phyloP scores from a whole-genome alignment of 2,888 invertebrate genomes.

The Drosophila macrospina region DNA sequence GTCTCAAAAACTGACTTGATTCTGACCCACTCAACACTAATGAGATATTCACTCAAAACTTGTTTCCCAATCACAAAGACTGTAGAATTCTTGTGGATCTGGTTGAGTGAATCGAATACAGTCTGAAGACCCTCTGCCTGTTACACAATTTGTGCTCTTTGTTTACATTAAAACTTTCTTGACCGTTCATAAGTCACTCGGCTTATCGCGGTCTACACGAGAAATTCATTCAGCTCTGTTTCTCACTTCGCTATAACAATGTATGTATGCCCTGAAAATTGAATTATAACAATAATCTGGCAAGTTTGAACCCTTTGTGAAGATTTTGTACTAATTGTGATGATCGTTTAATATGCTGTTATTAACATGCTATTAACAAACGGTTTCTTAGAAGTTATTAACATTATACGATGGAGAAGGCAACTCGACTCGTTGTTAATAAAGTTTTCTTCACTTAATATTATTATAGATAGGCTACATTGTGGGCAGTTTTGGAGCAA shows the following conservation, averaged over 20 bases:
- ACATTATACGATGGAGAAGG: not conserved
- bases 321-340: not conserved
- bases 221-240: slow-evolving; percentile 33
- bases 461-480: no score
- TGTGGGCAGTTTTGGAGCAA: no score
- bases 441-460: no score
- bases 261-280: slow-evolving; percentile 15
- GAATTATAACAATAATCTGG: slow-evolving; percentile 5
- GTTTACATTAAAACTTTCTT: slow-evolving; percentile 59
- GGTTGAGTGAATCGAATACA: slow-evolving; percentile 6
- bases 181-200: slow-evolving; percentile 30
- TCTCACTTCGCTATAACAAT: slow-evolving; percentile 10
- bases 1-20: slow-evolving; percentile 49
- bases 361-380: no score
- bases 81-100: slow-evolving; percentile 32
- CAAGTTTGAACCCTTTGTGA: slow-evolving; percentile 1
- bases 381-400: no score
- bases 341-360: not conserved
- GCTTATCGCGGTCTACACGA: slow-evolving; percentile 19
- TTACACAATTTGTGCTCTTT: slow-evolving; percentile 66
- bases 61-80: slow-evolving; percentile 29
- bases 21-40: slow-evolving; percentile 45
- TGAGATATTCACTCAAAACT: slow-evolving; percentile 54
- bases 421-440: no score
- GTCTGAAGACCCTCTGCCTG: slow-evolving; percentile 18